Evolutionary conservation across 1,140 invertebrate genomes (phyloP).

Genomic region (Phenacoccus solenopsis): DNA sequence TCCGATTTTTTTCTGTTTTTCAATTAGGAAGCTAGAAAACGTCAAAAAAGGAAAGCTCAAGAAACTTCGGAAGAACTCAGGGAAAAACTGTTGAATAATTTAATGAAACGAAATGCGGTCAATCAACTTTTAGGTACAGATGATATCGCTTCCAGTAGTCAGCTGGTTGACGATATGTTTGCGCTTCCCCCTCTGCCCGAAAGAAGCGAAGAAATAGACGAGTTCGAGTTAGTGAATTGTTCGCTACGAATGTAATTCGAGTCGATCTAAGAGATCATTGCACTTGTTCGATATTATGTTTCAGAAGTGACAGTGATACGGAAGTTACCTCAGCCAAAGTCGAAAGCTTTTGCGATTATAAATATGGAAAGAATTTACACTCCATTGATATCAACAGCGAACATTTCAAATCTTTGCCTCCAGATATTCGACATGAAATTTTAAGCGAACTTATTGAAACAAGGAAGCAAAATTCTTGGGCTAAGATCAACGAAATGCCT

Average conservation of each 20-base stretch:
- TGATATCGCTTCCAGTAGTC: slow-evolving; percentile 30
- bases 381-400: slow-evolving; percentile 61
- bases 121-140: slow-evolving; percentile 34
- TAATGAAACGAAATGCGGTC: slow-evolving; percentile 41
- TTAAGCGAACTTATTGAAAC: slow-evolving; percentile 82
- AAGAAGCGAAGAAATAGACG: slow-evolving; percentile 28
- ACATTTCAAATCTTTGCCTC: slow-evolving; percentile 66
- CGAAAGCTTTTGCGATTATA: slow-evolving; percentile 3
- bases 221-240: background rate
- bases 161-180: slow-evolving; percentile 57
- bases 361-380: slow-evolving; percentile 46
- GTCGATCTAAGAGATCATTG: too few relatives aligned
- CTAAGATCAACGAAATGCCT: slow-evolving; percentile 61
- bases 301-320: background rate
- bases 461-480: slow-evolving; percentile 80
- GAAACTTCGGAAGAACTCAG: slow-evolving; percentile 57
- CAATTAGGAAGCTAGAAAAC: slow-evolving; percentile 57
- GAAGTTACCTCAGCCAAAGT: background rate
- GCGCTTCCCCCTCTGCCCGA: slow-evolving; percentile 50
- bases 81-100: slow-evolving; percentile 53
- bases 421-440: slow-evolving; percentile 84
- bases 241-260: too few relatives aligned
- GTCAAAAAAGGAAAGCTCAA: slow-evolving; percentile 54
- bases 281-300: background rate
- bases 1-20: background rate